A percentile compares a stretch with the other conserved stretches of the same genome.
Conservation (phyloP, 2,113 vertebrate species). For the Falco punctatus region DNA sequence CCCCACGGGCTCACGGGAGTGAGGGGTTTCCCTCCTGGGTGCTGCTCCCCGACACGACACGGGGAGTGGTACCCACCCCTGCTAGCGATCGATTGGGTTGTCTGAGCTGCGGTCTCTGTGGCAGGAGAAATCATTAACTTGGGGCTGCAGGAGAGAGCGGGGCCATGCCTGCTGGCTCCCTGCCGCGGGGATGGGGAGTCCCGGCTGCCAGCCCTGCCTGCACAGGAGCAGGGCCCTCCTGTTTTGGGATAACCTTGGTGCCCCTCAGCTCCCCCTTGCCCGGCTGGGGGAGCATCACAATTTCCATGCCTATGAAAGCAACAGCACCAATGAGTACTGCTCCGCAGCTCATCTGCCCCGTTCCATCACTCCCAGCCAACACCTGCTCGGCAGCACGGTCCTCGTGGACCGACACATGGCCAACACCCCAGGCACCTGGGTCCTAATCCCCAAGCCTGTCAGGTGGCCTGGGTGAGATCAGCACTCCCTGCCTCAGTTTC, state of each 20-base stretch:
- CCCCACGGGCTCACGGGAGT: not conserved
- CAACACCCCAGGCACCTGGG: fast-evolving
- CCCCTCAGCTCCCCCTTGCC: not conserved
- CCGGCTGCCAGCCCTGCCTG: not conserved
- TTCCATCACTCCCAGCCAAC: not conserved
- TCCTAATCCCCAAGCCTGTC: fast-evolving
- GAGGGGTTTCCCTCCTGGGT: not conserved
- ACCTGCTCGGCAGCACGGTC: fast-evolving
- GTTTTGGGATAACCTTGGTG: not conserved
- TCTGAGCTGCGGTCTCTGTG: not conserved
- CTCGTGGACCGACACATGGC: fast-evolving
- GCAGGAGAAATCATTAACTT: not conserved
- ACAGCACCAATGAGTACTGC: not conserved
- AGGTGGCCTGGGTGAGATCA: not conserved
- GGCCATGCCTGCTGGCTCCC: not conserved
- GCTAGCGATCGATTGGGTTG: fast-evolving
- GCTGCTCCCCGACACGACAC: fast-evolving
- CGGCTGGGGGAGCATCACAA: not conserved
- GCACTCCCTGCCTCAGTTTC: not conserved
- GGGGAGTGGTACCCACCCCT: fast-evolving
- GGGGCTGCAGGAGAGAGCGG: not conserved
- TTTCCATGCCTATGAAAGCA: not conserved
- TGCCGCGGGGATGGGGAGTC: not conserved
- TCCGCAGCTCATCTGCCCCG: fast-evolving
- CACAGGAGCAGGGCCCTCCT: not conserved